These are phyloP conservation scores for Lepidocolaptes lacrymiger DNA, from an alignment of 2,797 vertebrate genomes.

Conservation along the genomic window DNA sequence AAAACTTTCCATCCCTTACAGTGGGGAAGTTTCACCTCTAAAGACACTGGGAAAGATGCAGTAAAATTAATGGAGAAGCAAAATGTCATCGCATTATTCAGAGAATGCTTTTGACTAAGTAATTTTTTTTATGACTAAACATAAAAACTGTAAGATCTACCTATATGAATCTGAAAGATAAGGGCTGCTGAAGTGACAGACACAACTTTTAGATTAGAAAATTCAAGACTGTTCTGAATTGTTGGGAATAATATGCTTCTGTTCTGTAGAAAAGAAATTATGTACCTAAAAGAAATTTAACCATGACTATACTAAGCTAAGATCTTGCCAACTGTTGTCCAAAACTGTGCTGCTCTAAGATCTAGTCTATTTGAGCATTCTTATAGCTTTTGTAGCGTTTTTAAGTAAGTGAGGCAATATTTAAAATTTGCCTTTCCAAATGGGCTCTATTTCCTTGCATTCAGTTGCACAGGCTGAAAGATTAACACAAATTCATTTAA, in stretches of 20 bases:
- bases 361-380: not conserved
- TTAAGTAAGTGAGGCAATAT: not conserved
- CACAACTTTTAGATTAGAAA: not conserved
- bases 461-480: not conserved
- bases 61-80: not conserved
- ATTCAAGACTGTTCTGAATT: not conserved
- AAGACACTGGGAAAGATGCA: not conserved
- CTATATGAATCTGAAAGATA: not conserved
- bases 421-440: not conserved
- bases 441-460: not conserved
- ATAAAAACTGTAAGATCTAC: not conserved
- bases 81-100: not conserved
- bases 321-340: not conserved
- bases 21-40: not conserved
- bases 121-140: not conserved
- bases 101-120: not conserved
- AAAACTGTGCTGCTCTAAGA: not conserved
- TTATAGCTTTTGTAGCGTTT: not conserved
- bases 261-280: not conserved
- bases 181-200: not conserved
- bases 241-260: not conserved
- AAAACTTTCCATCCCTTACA: not conserved
- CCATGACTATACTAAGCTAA: not conserved
- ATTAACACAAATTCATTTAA: not conserved
- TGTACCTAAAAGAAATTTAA: not conserved